Conservation (phyloP, 2,113 vertebrate genomes). For the Elanus axillaris region DNA sequence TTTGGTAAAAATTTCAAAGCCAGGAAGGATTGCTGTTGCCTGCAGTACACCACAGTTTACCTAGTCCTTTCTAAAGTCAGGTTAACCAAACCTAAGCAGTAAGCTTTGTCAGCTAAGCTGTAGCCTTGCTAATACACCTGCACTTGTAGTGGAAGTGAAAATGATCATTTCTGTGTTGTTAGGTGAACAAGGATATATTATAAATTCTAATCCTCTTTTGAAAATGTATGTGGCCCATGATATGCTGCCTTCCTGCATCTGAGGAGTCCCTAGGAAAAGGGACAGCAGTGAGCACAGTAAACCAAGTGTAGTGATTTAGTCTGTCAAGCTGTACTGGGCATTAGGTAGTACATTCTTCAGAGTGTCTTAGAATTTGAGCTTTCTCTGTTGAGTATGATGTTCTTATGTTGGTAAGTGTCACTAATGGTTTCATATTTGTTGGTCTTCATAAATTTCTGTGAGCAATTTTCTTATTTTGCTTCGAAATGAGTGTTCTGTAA, state of each 20-base stretch:
- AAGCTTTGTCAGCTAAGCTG: not conserved
- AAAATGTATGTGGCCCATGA: not conserved
- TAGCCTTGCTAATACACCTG: not conserved
- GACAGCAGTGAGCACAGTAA: not conserved
- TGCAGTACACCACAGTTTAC: not conserved
- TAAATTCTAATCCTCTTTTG: not conserved
- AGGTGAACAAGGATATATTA: not conserved
- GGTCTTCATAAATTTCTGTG: not conserved
- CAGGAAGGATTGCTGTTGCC: not conserved
- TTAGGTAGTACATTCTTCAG: not conserved
- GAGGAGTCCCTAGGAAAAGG: not conserved
- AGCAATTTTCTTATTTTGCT: not conserved
- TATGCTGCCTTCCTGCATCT: not conserved
- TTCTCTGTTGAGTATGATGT: not conserved
- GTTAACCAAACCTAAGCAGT: not conserved
- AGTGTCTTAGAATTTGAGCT: not conserved
- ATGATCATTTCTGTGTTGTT: not conserved
- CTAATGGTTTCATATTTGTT: not conserved
- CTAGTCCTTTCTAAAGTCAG: not conserved
- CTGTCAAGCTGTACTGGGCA: not conserved
- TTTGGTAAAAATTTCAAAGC: not conserved
- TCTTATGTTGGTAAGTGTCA: not conserved
- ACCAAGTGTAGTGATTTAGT: not conserved
- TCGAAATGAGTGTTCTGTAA: not conserved
- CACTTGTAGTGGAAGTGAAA: not conserved